Conservation (phyloP, 2,797 vertebrate genomes). For the Echeneis naucrates region DNA sequence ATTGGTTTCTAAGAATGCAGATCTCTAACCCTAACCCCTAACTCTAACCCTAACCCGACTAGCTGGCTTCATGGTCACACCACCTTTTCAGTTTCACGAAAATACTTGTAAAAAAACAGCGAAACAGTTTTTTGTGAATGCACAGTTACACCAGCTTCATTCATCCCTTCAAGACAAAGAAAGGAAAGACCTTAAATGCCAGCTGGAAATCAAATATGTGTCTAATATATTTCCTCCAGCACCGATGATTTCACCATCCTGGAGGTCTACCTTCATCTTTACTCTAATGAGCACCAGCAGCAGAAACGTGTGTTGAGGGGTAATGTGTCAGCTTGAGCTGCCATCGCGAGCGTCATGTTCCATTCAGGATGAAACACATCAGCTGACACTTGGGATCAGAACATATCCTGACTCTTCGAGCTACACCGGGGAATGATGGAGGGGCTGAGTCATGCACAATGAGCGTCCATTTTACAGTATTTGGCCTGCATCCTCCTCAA, state of each 20-base stretch:
- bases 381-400: background rate
- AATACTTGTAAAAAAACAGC: too few relatives aligned
- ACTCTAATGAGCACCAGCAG: constrained; percentile 34
- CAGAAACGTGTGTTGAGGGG: background rate
- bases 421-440: constrained; percentile 10
- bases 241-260: constrained; percentile 11
- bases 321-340: constrained; percentile 22
- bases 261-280: constrained; percentile 15
- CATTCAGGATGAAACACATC: constrained; percentile 13
- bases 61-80: too few relatives aligned
- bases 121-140: too few relatives aligned
- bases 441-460: constrained; percentile 12
- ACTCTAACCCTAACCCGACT: too few relatives aligned
- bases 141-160: too few relatives aligned
- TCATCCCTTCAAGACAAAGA: background rate
- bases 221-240: constrained; percentile 26
- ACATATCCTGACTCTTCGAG: constrained; percentile 3
- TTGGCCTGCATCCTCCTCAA: constrained; percentile 7
- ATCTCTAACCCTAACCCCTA: too few relatives aligned
- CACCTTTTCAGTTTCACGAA: too few relatives aligned
- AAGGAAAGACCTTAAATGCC: background rate
- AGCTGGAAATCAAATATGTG: constrained; percentile 15
- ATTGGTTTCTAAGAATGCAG: too few relatives aligned
- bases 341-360: constrained; percentile 18
- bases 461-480: constrained; percentile 8